phyloP scores from a whole-genome alignment of 2,888 invertebrate species.

The Rhorus exstirpatorius region DNA sequence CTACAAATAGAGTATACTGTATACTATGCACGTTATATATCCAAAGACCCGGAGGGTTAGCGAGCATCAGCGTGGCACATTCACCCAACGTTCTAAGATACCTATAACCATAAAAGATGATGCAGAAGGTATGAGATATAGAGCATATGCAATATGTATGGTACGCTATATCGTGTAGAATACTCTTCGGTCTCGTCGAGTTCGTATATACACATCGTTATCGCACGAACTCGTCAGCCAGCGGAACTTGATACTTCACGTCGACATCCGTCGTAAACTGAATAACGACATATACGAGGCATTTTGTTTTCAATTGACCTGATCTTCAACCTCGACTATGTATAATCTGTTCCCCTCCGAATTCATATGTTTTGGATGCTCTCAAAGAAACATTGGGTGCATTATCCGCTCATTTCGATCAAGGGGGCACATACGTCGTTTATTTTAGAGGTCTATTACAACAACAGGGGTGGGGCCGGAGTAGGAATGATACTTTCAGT shows the following conservation, averaged over 20 bases:
- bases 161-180: background rate
- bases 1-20: conserved; percentile 32
- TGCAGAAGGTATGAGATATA: conserved; percentile 8
- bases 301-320: background rate
- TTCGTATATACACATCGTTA: conserved; percentile 34
- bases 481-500: too few relatives aligned
- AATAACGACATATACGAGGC: background rate
- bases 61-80: conserved; percentile 4
- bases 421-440: too few relatives aligned
- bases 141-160: background rate
- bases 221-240: conserved; percentile 16
- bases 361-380: too few relatives aligned
- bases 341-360: too few relatives aligned
- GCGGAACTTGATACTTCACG: conserved; percentile 38
- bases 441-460: too few relatives aligned
- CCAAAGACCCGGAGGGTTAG: background rate
- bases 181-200: conserved; percentile 4
- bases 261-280: conserved; percentile 20
- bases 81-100: conserved; percentile 14
- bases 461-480: too few relatives aligned
- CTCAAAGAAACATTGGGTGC: too few relatives aligned
- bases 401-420: too few relatives aligned
- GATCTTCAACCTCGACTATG: too few relatives aligned
- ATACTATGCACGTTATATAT: conserved; percentile 12
- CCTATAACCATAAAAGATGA: background rate